These are phyloP conservation scores for Ophion slaviceki DNA, from an alignment of 2,888 invertebrate genomes.

Conservation along the genomic window DNA sequence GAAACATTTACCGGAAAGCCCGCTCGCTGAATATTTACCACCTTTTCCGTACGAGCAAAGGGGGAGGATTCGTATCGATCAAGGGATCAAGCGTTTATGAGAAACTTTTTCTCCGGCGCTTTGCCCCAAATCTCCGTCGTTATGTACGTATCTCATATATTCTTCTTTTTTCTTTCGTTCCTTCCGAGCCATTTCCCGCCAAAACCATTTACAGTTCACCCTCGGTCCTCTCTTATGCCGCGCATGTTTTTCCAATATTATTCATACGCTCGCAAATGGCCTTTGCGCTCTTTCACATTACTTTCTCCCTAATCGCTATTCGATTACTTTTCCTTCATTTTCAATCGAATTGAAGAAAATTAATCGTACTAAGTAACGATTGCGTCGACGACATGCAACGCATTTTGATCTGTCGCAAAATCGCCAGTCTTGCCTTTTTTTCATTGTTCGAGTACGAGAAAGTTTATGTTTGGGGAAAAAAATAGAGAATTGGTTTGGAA, in stretches of 20 bases:
- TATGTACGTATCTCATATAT: constrained; percentile 8
- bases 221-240: background rate
- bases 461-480: background rate
- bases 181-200: background rate
- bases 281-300: background rate
- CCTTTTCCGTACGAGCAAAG: background rate
- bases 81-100: constrained; percentile 1
- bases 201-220: background rate
- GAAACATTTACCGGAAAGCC: background rate
- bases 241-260: background rate
- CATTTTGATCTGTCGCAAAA: background rate
- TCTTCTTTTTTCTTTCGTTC: background rate
- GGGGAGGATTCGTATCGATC: background rate
- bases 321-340: background rate
- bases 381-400: background rate
- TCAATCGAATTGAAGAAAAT: background rate
- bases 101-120: constrained; percentile 4
- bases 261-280: background rate
- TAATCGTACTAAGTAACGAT: background rate
- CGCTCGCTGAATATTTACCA: background rate
- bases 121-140: constrained; percentile 11
- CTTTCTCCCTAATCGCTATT: no score
- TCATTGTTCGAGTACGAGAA: background rate
- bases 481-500: background rate
- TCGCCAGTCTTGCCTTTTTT: background rate